phyloP scores from a whole-genome alignment of 2,797 vertebrate species.

The Rhabdomys pumilio region DNA sequence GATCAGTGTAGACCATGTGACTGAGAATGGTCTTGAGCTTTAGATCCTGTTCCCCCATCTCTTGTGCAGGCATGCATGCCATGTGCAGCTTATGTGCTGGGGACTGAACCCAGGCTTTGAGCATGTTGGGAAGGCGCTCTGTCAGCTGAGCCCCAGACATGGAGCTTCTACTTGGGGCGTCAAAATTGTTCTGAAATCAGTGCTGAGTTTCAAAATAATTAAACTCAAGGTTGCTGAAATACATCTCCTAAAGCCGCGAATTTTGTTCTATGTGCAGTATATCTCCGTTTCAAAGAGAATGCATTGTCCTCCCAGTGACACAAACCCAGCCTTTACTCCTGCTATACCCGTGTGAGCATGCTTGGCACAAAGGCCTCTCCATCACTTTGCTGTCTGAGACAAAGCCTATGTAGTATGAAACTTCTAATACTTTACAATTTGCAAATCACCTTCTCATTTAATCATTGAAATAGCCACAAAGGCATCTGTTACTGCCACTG shows the following conservation, averaged over 20 bases:
- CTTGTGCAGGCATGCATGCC: not conserved
- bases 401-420: not conserved
- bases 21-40: not conserved
- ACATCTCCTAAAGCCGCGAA: not conserved
- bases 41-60: not conserved
- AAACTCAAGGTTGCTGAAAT: not conserved
- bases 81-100: not conserved
- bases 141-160: not conserved
- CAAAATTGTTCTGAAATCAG: not conserved
- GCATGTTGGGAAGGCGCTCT: not conserved
- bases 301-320: not conserved
- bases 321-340: not conserved
- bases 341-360: rapidly evolving
- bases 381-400: not conserved
- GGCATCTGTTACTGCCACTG: not conserved
- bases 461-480: not conserved
- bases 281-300: not conserved
- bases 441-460: conserved; percentile 9
- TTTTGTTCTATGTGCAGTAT: not conserved
- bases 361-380: not conserved
- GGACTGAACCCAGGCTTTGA: not conserved
- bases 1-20: not conserved
- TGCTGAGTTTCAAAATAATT: not conserved
- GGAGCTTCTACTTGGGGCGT: not conserved
- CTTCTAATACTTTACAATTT: conserved; percentile 17